A percentile compares a stretch with the other conserved stretches of the same genome.
Evolutionary conservation across 2,113 vertebrate genomes (phyloP).

Genomic region (Nesogale talazaci): DNA sequence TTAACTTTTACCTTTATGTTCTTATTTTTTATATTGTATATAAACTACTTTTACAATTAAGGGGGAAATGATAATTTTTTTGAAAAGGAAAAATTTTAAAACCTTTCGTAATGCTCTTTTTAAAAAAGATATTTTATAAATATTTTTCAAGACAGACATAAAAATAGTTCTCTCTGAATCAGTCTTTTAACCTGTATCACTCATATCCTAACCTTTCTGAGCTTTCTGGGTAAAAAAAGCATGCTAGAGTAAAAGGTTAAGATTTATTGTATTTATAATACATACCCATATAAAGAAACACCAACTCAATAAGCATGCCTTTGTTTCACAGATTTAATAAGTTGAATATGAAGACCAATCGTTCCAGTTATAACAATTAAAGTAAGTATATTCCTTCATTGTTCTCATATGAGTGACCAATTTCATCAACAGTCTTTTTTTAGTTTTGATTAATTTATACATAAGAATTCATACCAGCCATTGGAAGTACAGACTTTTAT

Average conservation of each 20-base stretch:
- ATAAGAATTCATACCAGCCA: neutral
- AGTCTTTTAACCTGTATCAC: neutral
- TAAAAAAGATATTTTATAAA: neutral
- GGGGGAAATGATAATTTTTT: too few relatives aligned
- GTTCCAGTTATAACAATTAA: constrained; percentile 24
- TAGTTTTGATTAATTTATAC: constrained; percentile 53
- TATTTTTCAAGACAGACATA: neutral
- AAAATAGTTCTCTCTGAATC: neutral
- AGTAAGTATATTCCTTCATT: constrained; percentile 26
- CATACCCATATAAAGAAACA: neutral
- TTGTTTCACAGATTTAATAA: constrained; percentile 56
- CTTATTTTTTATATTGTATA: neutral
- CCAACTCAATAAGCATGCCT: neutral
- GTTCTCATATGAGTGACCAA: constrained; percentile 50
- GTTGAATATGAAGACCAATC: neutral
- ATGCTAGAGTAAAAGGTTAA: neutral
- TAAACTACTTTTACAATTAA: neutral
- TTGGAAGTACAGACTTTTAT: constrained; percentile 17
- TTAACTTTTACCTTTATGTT: constrained; percentile 22
- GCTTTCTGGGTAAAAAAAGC: neutral
- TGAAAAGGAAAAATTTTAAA: neutral
- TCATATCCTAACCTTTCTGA: neutral
- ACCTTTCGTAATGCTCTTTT: neutral
- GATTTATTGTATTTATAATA: neutral
- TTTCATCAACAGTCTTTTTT: neutral